A percentile compares a stretch with the other conserved stretches of the same genome.
Conservation (phyloP, 2,113 vertebrate genomes). For the Nothocercus nigrocapillus region DNA sequence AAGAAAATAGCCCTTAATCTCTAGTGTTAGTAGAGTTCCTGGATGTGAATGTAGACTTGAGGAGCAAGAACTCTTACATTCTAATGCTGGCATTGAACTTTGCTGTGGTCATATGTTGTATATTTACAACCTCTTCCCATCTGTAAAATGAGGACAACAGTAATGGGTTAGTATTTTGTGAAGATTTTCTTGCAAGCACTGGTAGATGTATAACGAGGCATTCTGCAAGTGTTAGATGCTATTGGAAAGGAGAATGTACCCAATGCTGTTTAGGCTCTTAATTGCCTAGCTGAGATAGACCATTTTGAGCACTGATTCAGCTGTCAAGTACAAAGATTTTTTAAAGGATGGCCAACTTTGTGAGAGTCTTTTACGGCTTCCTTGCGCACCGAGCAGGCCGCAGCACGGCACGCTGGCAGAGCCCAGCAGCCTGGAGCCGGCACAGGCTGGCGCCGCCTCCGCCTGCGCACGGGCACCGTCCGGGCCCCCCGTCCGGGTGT, state of each 20-base stretch:
- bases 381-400: not conserved
- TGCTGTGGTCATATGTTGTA: not conserved
- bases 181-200: not conserved
- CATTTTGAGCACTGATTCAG: not conserved
- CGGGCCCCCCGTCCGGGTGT: not conserved
- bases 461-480: not conserved
- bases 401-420: not conserved
- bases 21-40: not conserved
- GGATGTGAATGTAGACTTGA: not conserved
- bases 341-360: not conserved
- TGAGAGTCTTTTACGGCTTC: not conserved
- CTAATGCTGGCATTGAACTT: not conserved
- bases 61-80: not conserved
- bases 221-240: accelerated
- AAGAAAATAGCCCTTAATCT: not conserved
- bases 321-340: not conserved
- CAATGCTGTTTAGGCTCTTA: not conserved
- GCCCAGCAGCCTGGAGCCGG: not conserved
- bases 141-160: not conserved
- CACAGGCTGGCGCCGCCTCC: not conserved
- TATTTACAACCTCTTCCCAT: not conserved
- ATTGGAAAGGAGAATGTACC: not conserved
- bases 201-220: not conserved
- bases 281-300: not conserved
- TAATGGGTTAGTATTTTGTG: not conserved